Evolutionary conservation across 2,113 vertebrate genomes (phyloP), one percentile per base, ranked within the genome.

Genomic region (Aphyosemion australe): DNA sequence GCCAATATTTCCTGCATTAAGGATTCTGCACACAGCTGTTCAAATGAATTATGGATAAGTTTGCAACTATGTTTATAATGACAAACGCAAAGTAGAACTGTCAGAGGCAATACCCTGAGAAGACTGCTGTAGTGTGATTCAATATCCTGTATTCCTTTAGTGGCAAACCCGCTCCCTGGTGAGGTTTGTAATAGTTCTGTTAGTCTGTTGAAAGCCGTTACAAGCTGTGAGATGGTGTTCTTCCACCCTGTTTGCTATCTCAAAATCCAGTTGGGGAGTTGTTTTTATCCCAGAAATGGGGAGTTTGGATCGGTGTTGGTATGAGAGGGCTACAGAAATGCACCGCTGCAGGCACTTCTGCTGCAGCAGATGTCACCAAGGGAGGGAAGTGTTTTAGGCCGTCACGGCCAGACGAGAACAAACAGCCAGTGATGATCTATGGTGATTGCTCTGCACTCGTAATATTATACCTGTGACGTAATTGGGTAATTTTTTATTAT

Each of bases 301-400:
- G 61, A 58, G 50, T 70, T 54, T 62, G 12, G 51, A 74, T 53
- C 61, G 49, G 56, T 20, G 49, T 53, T 64, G 39, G 47, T 59
- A 63, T 76, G 39, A 69, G 65, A 69, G 50, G 70, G 64, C 32
- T 19, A 65, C 26, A 18, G 53, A 61, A 65, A 21, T 19, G 21
- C 42, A 13, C 34, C 15, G 79, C 80, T 74, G 18, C 58, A 37
- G 79, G 84, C 77, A 48, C 57, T 65, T 52, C 21, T 55, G 49
- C n/a, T 57, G 71, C 55, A 63, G 69, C 69, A 84, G 65, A 73
- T 81, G 70, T 56, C 66, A 62, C 41, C 56, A 69, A 37, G 14
- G 20, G 12, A 32, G 62, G 31, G 48, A 47, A 74, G 52, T 72
- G 62, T 49, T 53, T 76, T 61, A 60, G 66, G 48, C 74, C 65